These are phyloP conservation scores for Deroplatys truncata DNA, from an alignment of 2,888 invertebrate genomes.

Conservation along the genomic window DNA sequence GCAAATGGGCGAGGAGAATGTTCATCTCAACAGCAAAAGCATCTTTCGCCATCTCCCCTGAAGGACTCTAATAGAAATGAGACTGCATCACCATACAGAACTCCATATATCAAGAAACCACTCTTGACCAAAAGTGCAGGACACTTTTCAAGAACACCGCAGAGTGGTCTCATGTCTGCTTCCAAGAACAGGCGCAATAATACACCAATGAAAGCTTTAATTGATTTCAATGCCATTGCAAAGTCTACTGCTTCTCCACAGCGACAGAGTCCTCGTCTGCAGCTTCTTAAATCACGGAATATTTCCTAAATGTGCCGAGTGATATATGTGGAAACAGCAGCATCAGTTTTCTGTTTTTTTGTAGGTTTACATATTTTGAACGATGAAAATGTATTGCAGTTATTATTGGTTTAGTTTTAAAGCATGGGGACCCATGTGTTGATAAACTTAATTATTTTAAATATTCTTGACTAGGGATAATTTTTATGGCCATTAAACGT, in stretches of 20 bases:
- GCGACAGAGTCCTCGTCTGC: neutral
- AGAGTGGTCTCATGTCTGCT: constrained; percentile 33
- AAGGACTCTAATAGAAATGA: constrained; percentile 24
- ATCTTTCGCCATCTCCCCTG: constrained; percentile 6
- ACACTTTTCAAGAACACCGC: constrained; percentile 50
- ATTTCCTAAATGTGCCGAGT: neutral
- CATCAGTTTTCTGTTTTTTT: neutral
- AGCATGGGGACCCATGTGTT: too few relatives aligned
- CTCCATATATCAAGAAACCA: constrained; percentile 57
- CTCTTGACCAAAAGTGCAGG: constrained; percentile 55
- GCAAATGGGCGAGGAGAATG: neutral
- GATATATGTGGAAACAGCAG: neutral
- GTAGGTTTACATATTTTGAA: too few relatives aligned
- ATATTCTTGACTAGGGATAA: too few relatives aligned
- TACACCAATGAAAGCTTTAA: constrained; percentile 55
- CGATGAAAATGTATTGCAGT: too few relatives aligned
- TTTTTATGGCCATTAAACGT: too few relatives aligned
- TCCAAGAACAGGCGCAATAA: neutral
- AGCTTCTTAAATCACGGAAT: neutral
- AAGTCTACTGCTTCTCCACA: constrained; percentile 9
- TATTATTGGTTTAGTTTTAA: too few relatives aligned
- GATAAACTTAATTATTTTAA: too few relatives aligned
- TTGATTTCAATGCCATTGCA: constrained; percentile 4
- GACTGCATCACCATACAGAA: constrained; percentile 34
- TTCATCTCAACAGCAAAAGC: neutral